Percentiles rank a stretch among this genome's conserved stretches.
Conservation (phyloP, 1,140 invertebrate species). For the Brachionus calyciflorus region DNA sequence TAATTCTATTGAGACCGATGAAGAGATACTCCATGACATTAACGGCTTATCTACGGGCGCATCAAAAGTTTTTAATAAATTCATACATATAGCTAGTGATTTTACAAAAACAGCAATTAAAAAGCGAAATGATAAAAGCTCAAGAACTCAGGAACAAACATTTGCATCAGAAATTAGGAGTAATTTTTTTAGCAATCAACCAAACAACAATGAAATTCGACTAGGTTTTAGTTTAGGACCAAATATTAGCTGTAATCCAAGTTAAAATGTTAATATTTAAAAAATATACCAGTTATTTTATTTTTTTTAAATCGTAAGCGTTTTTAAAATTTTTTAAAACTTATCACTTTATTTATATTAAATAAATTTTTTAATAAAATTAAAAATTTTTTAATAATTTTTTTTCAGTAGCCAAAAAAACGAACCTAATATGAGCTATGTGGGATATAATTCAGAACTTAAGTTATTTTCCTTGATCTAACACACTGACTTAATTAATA, state of each 20-base stretch:
- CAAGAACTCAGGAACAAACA: background rate
- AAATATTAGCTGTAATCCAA: slow-evolving; percentile 28
- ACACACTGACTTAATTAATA: no score
- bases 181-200: slow-evolving; percentile 22
- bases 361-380: background rate
- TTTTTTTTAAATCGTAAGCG: background rate
- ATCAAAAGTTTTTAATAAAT: slow-evolving; percentile 27
- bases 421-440: no score
- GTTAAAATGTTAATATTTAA: background rate
- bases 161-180: background rate
- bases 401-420: no score
- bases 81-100: slow-evolving; percentile 25
- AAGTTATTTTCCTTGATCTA: no score
- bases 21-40: background rate
- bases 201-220: background rate
- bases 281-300: no score
- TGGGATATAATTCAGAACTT: no score
- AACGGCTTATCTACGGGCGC: background rate
- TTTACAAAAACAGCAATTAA: slow-evolving; percentile 19
- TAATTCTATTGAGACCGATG: slow-evolving; percentile 7
- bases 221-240: background rate
- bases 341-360: background rate
- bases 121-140: slow-evolving; percentile 9
- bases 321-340: no score
- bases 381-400: background rate